Conservation (phyloP, 2,888 invertebrate species). For the Caenorhabditis virilis region DNA sequence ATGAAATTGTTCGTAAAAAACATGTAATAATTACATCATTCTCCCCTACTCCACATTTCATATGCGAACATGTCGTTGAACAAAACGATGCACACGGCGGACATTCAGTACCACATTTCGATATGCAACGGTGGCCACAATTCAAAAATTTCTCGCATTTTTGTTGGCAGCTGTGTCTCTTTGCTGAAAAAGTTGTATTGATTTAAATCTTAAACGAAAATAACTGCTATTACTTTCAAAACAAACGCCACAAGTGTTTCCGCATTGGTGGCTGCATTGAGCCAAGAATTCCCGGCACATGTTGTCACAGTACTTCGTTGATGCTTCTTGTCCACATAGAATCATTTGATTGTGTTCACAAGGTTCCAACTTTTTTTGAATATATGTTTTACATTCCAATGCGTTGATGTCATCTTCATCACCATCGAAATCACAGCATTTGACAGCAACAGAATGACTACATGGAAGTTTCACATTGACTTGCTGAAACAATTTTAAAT, state of each 20-base stretch:
- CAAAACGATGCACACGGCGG: constrained; percentile 64
- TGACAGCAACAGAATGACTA: not conserved
- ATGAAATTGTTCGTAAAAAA: no score
- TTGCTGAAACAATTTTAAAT: not conserved
- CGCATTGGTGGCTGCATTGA: constrained; percentile 23
- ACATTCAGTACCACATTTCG: constrained; percentile 63
- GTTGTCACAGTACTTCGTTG: constrained; percentile 10
- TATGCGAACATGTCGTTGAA: constrained; percentile 13
- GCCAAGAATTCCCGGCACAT: constrained; percentile 8
- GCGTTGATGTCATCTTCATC: not conserved
- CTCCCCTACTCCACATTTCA: constrained; percentile 15
- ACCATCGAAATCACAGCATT: not conserved
- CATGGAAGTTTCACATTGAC: constrained; percentile 10
- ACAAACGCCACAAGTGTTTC: constrained; percentile 15
- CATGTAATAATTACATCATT: no score
- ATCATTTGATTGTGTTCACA: constrained; percentile 13
- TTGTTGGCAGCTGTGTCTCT: constrained; percentile 58
- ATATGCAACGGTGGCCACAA: constrained; percentile 73
- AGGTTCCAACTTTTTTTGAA: constrained; percentile 6
- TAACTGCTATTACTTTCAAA: constrained; percentile 5
- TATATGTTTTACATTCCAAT: not conserved
- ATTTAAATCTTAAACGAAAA: not conserved
- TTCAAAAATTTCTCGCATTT: constrained; percentile 74
- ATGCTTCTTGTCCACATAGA: not conserved
- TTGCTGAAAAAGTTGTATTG: constrained; percentile 5